A percentile compares a stretch with the other conserved stretches of the same genome.
phyloP scores from a whole-genome alignment of 2,888 invertebrate genomes.

The Rhingia campestris region DNA sequence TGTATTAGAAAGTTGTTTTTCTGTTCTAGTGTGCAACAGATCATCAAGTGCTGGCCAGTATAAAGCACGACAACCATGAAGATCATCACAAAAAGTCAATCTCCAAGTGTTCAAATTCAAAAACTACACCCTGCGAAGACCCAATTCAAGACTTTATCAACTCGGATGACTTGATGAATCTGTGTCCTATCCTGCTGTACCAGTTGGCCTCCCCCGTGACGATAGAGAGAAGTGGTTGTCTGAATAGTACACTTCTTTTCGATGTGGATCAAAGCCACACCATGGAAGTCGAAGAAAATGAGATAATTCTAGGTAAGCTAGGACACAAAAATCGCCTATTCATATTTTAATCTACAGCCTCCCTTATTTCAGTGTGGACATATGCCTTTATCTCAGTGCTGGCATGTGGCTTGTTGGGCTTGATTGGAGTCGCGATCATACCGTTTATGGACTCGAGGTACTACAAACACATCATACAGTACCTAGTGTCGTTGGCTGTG shows the following conservation, averaged over 20 bases:
- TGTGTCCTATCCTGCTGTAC: slow-evolving; percentile 88
- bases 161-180: slow-evolving; percentile 80
- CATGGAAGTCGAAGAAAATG: slow-evolving; percentile 74
- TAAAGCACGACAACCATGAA: slow-evolving; percentile 57
- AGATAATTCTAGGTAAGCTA: slow-evolving; percentile 78
- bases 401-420: slow-evolving; percentile 93
- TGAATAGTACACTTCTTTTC: slow-evolving; percentile 81
- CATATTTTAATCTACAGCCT: too few relatives aligned
- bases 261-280: slow-evolving; percentile 76
- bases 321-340: neutral
- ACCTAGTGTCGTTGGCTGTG: slow-evolving; percentile 95
- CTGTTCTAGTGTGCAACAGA: slow-evolving; percentile 58
- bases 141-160: slow-evolving; percentile 71
- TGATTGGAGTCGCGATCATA: slow-evolving; percentile 94
- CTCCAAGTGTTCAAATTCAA: slow-evolving; percentile 33
- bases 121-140: slow-evolving; percentile 43
- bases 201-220: slow-evolving; percentile 85
- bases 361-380: slow-evolving; percentile 87
- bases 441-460: slow-evolving; percentile 94
- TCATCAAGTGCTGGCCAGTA: slow-evolving; percentile 53
- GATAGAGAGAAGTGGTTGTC: slow-evolving; percentile 85
- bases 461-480: slow-evolving; percentile 94
- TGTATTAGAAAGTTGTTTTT: neutral
- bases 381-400: slow-evolving; percentile 92
- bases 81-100: slow-evolving; percentile 41